Conservation (phyloP, 1,140 invertebrate species). For the Polypedilum vanderplanki region DNA sequence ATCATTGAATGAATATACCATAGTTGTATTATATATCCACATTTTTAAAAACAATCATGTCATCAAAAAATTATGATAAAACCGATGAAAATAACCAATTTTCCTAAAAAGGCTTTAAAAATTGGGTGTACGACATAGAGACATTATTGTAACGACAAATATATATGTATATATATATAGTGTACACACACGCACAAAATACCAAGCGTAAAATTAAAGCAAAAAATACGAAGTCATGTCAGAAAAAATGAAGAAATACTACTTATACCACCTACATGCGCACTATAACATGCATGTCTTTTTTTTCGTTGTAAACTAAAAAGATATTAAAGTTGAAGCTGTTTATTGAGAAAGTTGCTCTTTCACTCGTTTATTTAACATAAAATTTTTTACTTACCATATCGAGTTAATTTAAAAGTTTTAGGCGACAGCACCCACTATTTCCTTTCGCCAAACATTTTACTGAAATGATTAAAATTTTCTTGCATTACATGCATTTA, state of each 20-base stretch:
- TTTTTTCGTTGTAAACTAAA: background rate
- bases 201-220: too few species aligned
- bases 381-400: background rate
- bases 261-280: background rate
- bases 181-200: too few species aligned
- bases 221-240: background rate
- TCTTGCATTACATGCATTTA: too few species aligned
- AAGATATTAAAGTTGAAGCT: background rate
- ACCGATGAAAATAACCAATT: background rate
- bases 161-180: too few species aligned
- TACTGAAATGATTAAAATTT: background rate
- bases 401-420: background rate
- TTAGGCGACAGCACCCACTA: conserved; percentile 15
- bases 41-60: background rate
- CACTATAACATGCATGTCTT: background rate
- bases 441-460: conserved; percentile 6
- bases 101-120: too few species aligned
- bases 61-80: background rate
- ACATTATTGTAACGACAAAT: too few species aligned
- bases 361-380: background rate
- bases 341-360: background rate
- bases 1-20: too few species aligned
- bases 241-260: background rate
- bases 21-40: too few species aligned
- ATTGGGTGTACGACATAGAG: too few species aligned